Base-by-base conservation (phyloP, 2,888 invertebrate genomes). In the Metallyticus violacea region DNA sequence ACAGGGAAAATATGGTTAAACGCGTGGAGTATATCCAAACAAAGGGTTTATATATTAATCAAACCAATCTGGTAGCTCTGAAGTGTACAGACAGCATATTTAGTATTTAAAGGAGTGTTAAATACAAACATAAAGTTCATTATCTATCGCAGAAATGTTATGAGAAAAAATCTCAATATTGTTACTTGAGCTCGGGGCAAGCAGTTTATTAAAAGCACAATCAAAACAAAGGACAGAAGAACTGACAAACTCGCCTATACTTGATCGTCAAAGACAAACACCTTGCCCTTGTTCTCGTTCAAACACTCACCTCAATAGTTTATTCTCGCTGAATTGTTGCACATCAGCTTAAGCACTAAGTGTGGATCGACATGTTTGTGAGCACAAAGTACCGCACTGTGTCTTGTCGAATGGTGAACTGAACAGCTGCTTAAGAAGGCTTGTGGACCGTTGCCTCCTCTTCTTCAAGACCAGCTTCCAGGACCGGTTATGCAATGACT, bases 401-500 rank as follows among this genome's bases (percentile, higher is more conserved):
- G 40, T 62, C 40, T 62, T 62, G 40, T 62, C 40, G 40, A 62
- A 62, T 62, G 40, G 40, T 62, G 40, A 62, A 62, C 40, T 62
- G 40, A 77, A 83, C 83, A 83, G 83, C 77, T 83, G 83, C 83
- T 77, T 29, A 30, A 81, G n/a, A n/a, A n/a, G n/a, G n/a, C n/a
- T n/a, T n/a, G n/a, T 40, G 82, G 86, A 86, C 86, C 86, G 86
- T 86, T 86, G 86, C 86, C 79, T 83, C 29, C 7, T 29, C 84
- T 81, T 26, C 40, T 80, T 79, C 27, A 27, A 82, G 27, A 26
- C 78, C 85, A 79, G 79, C 85, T 25, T 85, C 85, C 78, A 30
- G 84, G 86, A 86, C 86, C 86, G 86, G 86, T 86, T 86, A 86
- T 86, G 86, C 86, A 85, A 85, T 85, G 84, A 83, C 77, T 86